Evolutionary conservation across 64 coral and sea anemone genomes (phyloP), one percentile per base, ranked within the genome.

Genomic region (Orbicella faveolata): DNA sequence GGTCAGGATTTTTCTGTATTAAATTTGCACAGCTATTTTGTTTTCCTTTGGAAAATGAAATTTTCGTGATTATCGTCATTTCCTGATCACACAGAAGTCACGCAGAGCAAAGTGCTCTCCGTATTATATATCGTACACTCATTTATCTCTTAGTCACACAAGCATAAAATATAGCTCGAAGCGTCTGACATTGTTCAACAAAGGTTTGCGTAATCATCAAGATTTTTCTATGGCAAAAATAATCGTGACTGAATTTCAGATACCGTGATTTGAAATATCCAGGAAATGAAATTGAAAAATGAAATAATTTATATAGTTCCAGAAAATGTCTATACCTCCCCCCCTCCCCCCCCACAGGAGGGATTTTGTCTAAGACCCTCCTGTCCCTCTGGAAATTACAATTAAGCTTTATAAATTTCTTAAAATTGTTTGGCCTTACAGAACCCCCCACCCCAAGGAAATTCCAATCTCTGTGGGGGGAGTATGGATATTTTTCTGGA

Each of bases 21-120:
- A n/a, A 48, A 11, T 67, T 23, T 67, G 20, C 18, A 9, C 11
- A 48, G 67, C 41, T 41, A 11, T 84, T 48, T 52, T 44, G 12
- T 41, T 83, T 51, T 70, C 26, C 18, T 84, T n/a, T 18, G 62
- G 81, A 84, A 84, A 84, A 48, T 51, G 63, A 84, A 84, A 84
- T 21, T 78, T 20, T 84, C 36, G 63, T 67, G 36, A 84, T 16
- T 16, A 70, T 70, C 30, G 5, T n/a, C 21, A 26, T n/a, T 70
- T 70, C 25, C n/a, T 23, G 67, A 25, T 70, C 9, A 25, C 9
- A 70, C 3, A 23, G 21, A 70, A 70, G 67, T 70, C 67, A 70
- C 67, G n/a, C 67, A 8, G 44, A 48, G 44, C 5, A 48, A 48
- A 25, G 21, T 25, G 23, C 4, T 23, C 15, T 59, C 55, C 13